These are phyloP conservation scores for Thermophis baileyi DNA, from an alignment of 2,113 vertebrate species.

Conservation along the genomic window DNA sequence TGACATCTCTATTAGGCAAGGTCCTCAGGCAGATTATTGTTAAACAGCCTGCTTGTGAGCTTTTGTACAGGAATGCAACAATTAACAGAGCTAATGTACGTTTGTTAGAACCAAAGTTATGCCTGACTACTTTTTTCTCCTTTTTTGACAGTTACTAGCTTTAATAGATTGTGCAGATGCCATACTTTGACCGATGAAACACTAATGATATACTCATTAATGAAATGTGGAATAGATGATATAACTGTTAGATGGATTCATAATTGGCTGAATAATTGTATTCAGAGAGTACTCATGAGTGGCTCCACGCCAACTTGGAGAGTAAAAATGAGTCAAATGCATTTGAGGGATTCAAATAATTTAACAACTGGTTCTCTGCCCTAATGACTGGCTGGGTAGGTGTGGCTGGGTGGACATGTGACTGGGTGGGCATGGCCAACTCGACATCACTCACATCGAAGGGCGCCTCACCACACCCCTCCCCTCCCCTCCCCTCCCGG, in stretches of 20 bases:
- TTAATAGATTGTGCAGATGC: neutral
- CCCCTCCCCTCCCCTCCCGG: too few relatives aligned
- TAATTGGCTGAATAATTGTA: neutral
- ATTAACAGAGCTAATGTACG: neutral
- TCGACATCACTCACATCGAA: too few relatives aligned
- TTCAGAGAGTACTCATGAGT: neutral
- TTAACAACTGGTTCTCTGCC: too few relatives aligned
- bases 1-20: neutral
- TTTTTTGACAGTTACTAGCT: neutral
- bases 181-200: neutral
- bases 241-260: neutral
- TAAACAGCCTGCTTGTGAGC: neutral
- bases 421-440: too few relatives aligned
- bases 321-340: neutral
- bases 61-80: neutral
- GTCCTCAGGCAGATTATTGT: neutral
- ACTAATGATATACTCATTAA: neutral
- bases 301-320: neutral
- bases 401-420: too few relatives aligned
- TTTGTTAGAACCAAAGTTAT: neutral
- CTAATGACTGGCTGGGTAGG: too few relatives aligned
- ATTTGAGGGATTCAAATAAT: too few relatives aligned
- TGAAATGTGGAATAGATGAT: neutral
- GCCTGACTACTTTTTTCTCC: neutral
- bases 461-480: too few relatives aligned